Conservation (phyloP, 1,140 invertebrate species). For the Ctenoplectra terminalis region DNA sequence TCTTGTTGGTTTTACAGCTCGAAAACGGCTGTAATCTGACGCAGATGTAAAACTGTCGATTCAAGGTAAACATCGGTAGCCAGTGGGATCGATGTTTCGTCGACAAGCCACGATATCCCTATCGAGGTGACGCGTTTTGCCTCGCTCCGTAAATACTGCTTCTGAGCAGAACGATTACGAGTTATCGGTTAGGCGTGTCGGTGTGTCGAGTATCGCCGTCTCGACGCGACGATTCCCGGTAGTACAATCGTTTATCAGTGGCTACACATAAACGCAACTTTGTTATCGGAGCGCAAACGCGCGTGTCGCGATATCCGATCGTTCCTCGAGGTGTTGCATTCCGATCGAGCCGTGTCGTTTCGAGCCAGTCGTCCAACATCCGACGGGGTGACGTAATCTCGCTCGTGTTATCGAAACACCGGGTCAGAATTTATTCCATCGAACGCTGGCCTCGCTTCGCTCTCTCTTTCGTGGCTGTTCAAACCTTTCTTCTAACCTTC, state of each 20-base stretch:
- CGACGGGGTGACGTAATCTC: constrained; percentile 17
- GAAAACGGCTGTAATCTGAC: constrained; percentile 1
- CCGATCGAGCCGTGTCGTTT: constrained; percentile 8
- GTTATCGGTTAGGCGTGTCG: constrained; percentile 49
- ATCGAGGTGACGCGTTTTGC: constrained; percentile 10
- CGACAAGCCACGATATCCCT: constrained; percentile 16
- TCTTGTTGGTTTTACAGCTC: not conserved
- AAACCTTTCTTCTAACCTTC: not conserved
- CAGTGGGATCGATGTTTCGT: constrained; percentile 21
- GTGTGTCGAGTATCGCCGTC: constrained; percentile 55
- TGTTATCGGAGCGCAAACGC: constrained; percentile 61
- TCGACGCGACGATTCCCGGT: constrained; percentile 60
- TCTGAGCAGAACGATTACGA: constrained; percentile 47
- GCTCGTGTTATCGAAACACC: constrained; percentile 16
- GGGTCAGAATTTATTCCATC: not conserved
- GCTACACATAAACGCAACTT: constrained; percentile 44
- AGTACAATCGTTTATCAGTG: constrained; percentile 57
- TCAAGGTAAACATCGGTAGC: constrained; percentile 27
- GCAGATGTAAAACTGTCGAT: not conserved
- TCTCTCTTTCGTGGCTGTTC: not conserved
- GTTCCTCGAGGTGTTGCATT: constrained; percentile 42
- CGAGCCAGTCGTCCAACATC: not conserved
- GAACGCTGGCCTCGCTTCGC: not conserved
- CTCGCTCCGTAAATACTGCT: constrained; percentile 49
- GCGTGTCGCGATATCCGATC: constrained; percentile 60